Evolutionary conservation across 2,113 vertebrate species (phyloP).

Genomic region (Quiscalus mexicanus): DNA sequence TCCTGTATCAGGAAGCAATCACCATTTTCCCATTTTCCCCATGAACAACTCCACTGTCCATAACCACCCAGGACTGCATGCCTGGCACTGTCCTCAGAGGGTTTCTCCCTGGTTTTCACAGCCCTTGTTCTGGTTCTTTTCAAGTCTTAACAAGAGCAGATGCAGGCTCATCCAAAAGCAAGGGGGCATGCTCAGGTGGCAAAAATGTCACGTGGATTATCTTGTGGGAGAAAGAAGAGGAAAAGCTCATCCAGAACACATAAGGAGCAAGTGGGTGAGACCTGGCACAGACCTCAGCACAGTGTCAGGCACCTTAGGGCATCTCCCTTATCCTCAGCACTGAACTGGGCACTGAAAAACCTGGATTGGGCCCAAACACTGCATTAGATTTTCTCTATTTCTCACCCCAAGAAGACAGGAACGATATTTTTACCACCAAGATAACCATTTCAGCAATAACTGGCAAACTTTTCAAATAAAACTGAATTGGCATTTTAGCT

Average conservation of each 20-base stretch:
- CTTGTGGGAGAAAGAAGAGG: neutral
- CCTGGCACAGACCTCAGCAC: neutral
- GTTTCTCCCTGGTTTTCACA: neutral
- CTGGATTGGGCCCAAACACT: accelerated
- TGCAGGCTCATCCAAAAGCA: neutral
- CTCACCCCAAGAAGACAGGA: neutral
- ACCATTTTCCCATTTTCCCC: neutral
- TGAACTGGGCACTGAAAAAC: neutral
- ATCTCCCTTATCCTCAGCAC: neutral
- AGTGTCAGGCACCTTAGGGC: neutral
- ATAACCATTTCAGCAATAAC: neutral
- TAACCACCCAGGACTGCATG: neutral
- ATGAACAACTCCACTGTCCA: neutral
- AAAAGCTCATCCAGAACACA: neutral
- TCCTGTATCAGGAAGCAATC: neutral
- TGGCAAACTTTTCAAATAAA: neutral
- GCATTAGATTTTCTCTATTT: neutral
- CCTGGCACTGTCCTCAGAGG: accelerated
- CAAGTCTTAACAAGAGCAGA: neutral
- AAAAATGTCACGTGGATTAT: neutral
- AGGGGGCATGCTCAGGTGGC: neutral
- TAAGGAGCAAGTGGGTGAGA: neutral
- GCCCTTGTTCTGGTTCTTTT: neutral
- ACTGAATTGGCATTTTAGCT: slow-evolving; percentile 20
- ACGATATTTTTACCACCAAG: neutral